Evolutionary conservation across 2,888 invertebrate genomes (phyloP), one percentile per base, ranked within the genome.

Genomic region (Harpalus rubripes): DNA sequence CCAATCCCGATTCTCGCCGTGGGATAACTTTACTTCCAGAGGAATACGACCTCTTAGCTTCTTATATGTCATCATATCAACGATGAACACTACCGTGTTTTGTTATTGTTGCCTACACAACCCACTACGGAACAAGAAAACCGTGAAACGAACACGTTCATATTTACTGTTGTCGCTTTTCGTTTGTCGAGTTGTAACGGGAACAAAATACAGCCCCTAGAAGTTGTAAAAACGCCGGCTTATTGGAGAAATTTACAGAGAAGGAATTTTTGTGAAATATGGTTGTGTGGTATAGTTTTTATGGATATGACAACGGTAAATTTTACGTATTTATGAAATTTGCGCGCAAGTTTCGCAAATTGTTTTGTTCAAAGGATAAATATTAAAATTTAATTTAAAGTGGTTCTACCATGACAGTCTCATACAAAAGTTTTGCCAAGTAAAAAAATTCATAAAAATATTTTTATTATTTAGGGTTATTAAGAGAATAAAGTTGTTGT

Each of bases 91-190:
- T 7, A 8, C 26, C 5, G 26, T 18, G 18, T 26, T 63, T 12
- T 59, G 59, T 59, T 59, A 52, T 52, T 52, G 16, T 18, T 16
- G 59, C 8, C 15, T 56, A 12, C 0, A 61, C 15, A 18, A 18
- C 16, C 22, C 8, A 10, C 8, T 18, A 8, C 63, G 26, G 18
- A 22, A 63, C 63, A 18, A 7, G 63, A 7, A 12, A 65, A 32
- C 32, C 32, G 32, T 32, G 32, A 32, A 32, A 3, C 32, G 39
- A 68, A 68, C 68, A 68, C 26, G 68, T 15, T 68, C 68, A 68
- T 68, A 68, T 68, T 68, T 68, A 68, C 68, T 68, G 39, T 68
- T 68, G 68, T 68, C 68, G 68, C 68, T 68, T 68, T 68, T 68
- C 68, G 68, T 68, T 68, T 68, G 68, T 68, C 68, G 32, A 68